Base-by-base conservation (phyloP, 2,888 invertebrate genomes). In the Eucera pruinosa region DNA sequence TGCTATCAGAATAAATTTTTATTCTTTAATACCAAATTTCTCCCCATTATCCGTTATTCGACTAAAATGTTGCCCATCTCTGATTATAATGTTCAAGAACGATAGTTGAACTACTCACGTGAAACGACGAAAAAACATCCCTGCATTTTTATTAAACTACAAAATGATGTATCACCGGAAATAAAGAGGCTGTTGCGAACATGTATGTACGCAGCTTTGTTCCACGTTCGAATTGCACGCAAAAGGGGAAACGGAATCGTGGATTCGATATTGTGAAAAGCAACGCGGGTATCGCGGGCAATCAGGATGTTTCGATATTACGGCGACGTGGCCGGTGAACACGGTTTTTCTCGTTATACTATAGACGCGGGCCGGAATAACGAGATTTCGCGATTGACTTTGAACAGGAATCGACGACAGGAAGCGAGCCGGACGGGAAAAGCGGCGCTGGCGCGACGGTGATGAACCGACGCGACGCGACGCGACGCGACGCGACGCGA, bases 301-400 rank as follows among this genome's bases (percentile, higher is more conserved):
- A 81, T 81, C 72, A 77, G 81, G 60, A 61, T 62, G 71, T 57
- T 71, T 71, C 67, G 81, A 81, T 81, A 81, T 77, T 54, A 54
- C 54, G 36, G 23, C 7, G 48, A 52, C 39, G 2, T 4, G 43
- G 25, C 33, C 41, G 30, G 2, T 55, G 54, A 43, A 36, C 57
- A 70, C 77, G 67, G 57, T 76, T 74, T 82, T 82, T 84, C 84
- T 84, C 84, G 82, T 84, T 84, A 62, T 50, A 82, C 23, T 75
- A 64, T 60, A 50, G 62, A 52, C 58, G 36, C 45, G 61, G 66
- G 36, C 68, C 27, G 75, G 60, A 80, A 84, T 82, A 84, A 84
- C 84, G 85, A 82, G 84, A 78, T 76, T 77, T 76, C 71, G 71
- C 70, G 81, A 83, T 83, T 81, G 84, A 81, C 84, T 83, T 81